These are phyloP conservation scores for Campylomormyrus numenius DNA, from an alignment of 2,113 vertebrate genomes.

Conservation along the genomic window DNA sequence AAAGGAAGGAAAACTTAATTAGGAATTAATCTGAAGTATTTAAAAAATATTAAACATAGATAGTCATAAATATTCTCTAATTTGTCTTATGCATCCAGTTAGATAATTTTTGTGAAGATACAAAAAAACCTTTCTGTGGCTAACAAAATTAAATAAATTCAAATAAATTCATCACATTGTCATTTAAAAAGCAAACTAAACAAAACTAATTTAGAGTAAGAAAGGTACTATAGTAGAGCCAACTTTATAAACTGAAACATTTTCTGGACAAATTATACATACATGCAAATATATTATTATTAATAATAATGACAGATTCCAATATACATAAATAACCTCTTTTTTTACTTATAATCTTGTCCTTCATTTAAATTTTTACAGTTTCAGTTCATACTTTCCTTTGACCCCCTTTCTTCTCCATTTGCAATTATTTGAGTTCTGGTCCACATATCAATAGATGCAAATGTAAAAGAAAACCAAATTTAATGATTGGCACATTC, in stretches of 20 bases:
- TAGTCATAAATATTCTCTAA: neutral
- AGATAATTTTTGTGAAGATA: neutral
- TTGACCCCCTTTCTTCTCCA: conserved; percentile 48
- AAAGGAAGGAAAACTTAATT: conserved; percentile 1
- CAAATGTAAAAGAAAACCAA: conserved; percentile 25
- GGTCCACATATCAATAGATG: conserved; percentile 37
- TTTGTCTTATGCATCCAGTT: neutral
- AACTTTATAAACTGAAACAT: neutral
- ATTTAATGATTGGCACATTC: neutral
- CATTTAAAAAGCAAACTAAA: conserved; percentile 2
- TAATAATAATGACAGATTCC: neutral
- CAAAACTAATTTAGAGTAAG: neutral
- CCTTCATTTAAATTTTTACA: conserved; percentile 35
- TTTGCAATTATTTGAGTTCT: conserved; percentile 30
- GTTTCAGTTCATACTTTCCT: conserved; percentile 56
- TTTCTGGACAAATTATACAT: neutral
- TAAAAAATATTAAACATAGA: neutral
- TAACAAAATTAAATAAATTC: neutral
- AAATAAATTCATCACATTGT: neutral
- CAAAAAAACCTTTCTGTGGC: neutral
- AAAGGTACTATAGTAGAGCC: neutral
- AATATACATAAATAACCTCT: neutral
- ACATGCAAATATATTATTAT: neutral
- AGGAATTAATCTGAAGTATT: neutral
- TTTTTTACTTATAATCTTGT: conserved; percentile 36